Conservation (phyloP, 1,140 invertebrate genomes). For the Meloidogyne hapla region DNA sequence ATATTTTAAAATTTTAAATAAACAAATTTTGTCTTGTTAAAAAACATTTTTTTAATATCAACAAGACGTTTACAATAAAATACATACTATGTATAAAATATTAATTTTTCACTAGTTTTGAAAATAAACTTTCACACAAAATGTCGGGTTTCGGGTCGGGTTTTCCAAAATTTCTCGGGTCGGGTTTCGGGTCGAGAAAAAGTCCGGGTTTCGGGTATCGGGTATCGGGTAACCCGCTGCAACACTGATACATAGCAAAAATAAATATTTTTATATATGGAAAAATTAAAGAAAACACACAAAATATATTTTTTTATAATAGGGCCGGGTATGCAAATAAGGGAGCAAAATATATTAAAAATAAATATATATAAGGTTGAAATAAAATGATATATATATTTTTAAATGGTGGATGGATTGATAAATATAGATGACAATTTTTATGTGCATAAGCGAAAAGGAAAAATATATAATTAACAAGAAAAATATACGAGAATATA, state of each 20-base stretch:
- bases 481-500: background rate
- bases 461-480: background rate
- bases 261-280: background rate
- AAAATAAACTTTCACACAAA: too few species aligned
- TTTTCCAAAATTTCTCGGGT: too few species aligned
- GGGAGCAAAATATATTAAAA: background rate
- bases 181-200: too few species aligned
- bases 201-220: too few species aligned
- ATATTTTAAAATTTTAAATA: background rate
- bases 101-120: too few species aligned
- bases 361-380: too few species aligned
- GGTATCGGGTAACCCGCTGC: too few species aligned
- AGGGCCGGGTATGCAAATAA: background rate
- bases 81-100: too few species aligned
- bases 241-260: too few species aligned
- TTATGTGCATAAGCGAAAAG: conserved; percentile 2
- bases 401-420: conserved; percentile 1
- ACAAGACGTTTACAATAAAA: background rate
- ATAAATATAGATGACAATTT: background rate
- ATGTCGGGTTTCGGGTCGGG: too few species aligned
- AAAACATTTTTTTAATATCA: background rate
- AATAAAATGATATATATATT: background rate
- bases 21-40: background rate
- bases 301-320: background rate
- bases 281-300: background rate